These are phyloP conservation scores for Apamea anceps DNA, from an alignment of 2,888 invertebrate genomes.

Conservation along the genomic window DNA sequence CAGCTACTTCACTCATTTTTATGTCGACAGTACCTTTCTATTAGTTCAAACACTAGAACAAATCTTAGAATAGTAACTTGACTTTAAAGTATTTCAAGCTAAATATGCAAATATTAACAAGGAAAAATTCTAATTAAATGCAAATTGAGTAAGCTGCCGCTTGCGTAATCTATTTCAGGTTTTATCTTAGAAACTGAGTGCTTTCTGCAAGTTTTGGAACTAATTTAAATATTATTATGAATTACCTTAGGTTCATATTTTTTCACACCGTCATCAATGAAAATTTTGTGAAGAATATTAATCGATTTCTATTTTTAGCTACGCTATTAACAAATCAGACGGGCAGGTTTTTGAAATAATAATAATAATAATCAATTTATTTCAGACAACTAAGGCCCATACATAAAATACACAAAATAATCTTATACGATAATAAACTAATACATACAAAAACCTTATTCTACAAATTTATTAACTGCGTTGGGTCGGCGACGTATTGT, in stretches of 20 bases:
- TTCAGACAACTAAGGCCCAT: no score
- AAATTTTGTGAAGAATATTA: constrained; percentile 9
- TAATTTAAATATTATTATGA: constrained; percentile 44
- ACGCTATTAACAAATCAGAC: neutral
- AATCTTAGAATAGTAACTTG: constrained; percentile 20
- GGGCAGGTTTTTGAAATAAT: neutral
- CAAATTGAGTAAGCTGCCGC: constrained; percentile 34
- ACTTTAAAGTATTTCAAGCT: constrained; percentile 16
- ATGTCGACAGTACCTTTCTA: constrained; percentile 9
- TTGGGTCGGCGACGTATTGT: no score
- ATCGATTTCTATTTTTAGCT: neutral
- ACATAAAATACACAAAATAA: no score
- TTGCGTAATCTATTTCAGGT: constrained; percentile 42
- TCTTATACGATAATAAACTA: no score
- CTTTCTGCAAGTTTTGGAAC: constrained; percentile 27
- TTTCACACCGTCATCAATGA: neutral
- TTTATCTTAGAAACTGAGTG: constrained; percentile 11
- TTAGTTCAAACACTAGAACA: neutral
- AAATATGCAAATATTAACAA: constrained; percentile 26
- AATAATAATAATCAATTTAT: no score
- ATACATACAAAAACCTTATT: no score
- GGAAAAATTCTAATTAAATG: constrained; percentile 45
- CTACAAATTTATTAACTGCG: no score
- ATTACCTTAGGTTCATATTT: neutral
- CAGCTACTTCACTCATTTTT: neutral